Base-by-base conservation (phyloP, 2,113 vertebrate species). In the Melanocharis versteri region DNA sequence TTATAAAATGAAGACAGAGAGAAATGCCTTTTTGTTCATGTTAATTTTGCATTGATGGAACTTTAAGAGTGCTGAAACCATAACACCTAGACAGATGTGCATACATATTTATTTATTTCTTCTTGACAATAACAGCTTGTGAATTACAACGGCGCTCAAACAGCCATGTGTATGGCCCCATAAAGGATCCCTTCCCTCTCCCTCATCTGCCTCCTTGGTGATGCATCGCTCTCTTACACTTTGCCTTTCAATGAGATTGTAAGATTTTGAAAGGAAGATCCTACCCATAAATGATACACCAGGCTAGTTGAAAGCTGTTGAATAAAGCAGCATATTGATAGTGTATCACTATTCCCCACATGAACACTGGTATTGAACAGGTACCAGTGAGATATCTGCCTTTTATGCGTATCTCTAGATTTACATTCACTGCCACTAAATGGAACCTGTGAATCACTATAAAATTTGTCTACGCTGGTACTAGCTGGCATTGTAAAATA, bases 41-140 rank as follows among this genome's bases (percentile, higher is more conserved):
- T 37, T 71, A 65, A 77, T 81, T 94, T 93, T 85, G 9, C 17
- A 65, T 12, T 79, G 48, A 72, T 85, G 28, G 15, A 28, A 70
- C 47, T 56, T 76, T 23, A 76, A 88, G 17, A 61, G 33, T 70
- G 27, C 24, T 91, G 68, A 90, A 90, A 77, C 14, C 44, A 80
- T 90, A 81, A 81, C 54, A 96, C 79, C 90, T 94, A 95, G 83
- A 76, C 86, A 92, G 92, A 88, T 93, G 83, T 90, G 90, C 42
- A 48, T 73, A 50, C 47, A 77, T 94, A 83, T 86, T 81, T 89
- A 84, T 93, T 87, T 82, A 65, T 86, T 93, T 92, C 39, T 73
- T 92, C 62, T 47, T 90, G 76, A 73, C 76, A 93, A 58, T 53
- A 83, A 76, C 45, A 88, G 18, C 79, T 80, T 88, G 71, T 95